Evolutionary conservation across 2,888 invertebrate species (phyloP).

Genomic region (Leptopterna dolabrata): DNA sequence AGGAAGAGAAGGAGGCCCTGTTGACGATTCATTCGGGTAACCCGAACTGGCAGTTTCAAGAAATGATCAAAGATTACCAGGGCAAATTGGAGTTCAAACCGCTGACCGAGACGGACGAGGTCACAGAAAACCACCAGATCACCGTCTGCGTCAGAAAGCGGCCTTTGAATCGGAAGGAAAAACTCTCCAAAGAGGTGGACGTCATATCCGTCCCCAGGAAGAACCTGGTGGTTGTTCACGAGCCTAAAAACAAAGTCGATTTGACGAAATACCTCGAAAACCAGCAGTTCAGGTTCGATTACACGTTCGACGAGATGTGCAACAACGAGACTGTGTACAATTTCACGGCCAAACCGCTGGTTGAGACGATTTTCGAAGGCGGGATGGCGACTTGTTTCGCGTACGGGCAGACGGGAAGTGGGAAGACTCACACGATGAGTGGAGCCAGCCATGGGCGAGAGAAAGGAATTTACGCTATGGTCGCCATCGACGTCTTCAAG

Average conservation of each 20-base stretch:
- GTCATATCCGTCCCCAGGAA: constrained; percentile 97
- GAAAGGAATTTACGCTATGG: constrained; percentile 98
- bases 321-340: constrained; percentile 97
- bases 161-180: constrained; percentile 94
- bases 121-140: constrained; percentile 94
- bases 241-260: constrained; percentile 96
- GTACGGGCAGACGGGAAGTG: constrained; percentile 98
- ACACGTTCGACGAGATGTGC: constrained; percentile 96
- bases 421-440: constrained; percentile 98
- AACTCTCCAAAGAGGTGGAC: constrained; percentile 88
- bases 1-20: constrained; percentile 72
- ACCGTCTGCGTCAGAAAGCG: constrained; percentile 98
- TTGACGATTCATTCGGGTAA: constrained; percentile 61
- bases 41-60: constrained; percentile 63
- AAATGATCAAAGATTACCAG: constrained; percentile 78
- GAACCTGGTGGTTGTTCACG: constrained; percentile 91
- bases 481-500: constrained; percentile 94
- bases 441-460: constrained; percentile 96
- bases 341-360: constrained; percentile 97
- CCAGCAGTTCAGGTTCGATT: constrained; percentile 97
- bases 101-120: constrained; percentile 74
- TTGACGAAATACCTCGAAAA: constrained; percentile 98
- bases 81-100: constrained; percentile 87
- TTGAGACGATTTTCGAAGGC: constrained; percentile 97
- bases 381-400: constrained; percentile 99